These are phyloP conservation scores for Cololabis saira DNA, from an alignment of 2,113 vertebrate species.

Conservation along the genomic window DNA sequence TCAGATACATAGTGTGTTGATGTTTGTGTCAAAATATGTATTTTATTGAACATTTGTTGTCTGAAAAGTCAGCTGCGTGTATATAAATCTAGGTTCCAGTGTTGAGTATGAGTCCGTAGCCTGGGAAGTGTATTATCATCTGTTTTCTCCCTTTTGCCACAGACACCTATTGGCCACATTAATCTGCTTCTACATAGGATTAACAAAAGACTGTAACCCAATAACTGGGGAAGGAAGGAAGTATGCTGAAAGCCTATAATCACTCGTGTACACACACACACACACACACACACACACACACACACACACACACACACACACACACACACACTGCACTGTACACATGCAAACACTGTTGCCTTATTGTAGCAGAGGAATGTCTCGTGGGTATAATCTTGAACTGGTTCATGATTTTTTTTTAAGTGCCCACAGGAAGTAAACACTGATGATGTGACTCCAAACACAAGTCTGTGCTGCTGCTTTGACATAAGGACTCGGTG, in stretches of 20 bases:
- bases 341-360: too few relatives aligned
- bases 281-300: background rate
- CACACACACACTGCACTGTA: too few relatives aligned
- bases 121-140: slow-evolving; percentile 12
- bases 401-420: too few relatives aligned
- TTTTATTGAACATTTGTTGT: slow-evolving; percentile 9
- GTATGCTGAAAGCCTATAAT: background rate
- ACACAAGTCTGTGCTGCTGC: too few relatives aligned
- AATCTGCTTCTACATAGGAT: slow-evolving; percentile 47
- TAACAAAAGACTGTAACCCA: slow-evolving; percentile 39
- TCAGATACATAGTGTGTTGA: background rate
- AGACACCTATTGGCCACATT: slow-evolving; percentile 51
- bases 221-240: slow-evolving; percentile 18
- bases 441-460: too few relatives aligned
- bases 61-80: background rate
- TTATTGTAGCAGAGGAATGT: too few relatives aligned
- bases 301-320: too few relatives aligned
- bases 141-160: slow-evolving; percentile 12
- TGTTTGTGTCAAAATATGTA: background rate
- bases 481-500: too few relatives aligned
- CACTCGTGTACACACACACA: background rate
- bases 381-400: too few relatives aligned
- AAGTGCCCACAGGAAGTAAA: too few relatives aligned
- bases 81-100: too few relatives aligned
- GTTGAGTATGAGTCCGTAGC: too few relatives aligned